phyloP scores from a whole-genome alignment of 2,888 invertebrate species.

The Drosophila percnosoma region DNA sequence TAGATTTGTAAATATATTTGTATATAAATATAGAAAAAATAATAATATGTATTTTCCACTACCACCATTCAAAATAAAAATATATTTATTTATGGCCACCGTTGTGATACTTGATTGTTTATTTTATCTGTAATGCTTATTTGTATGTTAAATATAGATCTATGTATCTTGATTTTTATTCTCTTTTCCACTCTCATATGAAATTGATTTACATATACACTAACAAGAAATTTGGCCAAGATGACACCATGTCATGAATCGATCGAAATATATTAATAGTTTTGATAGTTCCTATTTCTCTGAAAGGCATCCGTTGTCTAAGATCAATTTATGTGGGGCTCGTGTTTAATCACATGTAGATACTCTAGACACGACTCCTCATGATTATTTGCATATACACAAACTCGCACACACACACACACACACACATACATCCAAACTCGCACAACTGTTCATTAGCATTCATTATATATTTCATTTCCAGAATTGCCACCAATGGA shows the following conservation, averaged over 20 bases:
- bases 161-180: background rate
- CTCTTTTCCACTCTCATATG: background rate
- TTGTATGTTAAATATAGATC: background rate
- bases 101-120: slow-evolving; percentile 6
- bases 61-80: slow-evolving; percentile 37
- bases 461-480: slow-evolving; percentile 51
- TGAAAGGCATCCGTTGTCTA: background rate
- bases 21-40: slow-evolving; percentile 30
- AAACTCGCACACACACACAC: background rate
- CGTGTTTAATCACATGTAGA: background rate
- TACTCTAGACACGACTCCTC: no score
- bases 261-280: background rate
- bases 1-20: slow-evolving; percentile 27
- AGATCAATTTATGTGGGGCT: no score
- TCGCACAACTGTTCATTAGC: slow-evolving; percentile 11
- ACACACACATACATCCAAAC: background rate
- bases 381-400: background rate
- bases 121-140: background rate
- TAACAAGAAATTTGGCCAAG: background rate
- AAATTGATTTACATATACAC: background rate
- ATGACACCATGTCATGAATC: background rate
- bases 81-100: slow-evolving; percentile 1
- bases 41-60: slow-evolving; percentile 1
- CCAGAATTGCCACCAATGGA: slow-evolving; percentile 80
- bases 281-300: background rate